Conservation (phyloP, 2,888 invertebrate genomes). For the Chesias legatella region DNA sequence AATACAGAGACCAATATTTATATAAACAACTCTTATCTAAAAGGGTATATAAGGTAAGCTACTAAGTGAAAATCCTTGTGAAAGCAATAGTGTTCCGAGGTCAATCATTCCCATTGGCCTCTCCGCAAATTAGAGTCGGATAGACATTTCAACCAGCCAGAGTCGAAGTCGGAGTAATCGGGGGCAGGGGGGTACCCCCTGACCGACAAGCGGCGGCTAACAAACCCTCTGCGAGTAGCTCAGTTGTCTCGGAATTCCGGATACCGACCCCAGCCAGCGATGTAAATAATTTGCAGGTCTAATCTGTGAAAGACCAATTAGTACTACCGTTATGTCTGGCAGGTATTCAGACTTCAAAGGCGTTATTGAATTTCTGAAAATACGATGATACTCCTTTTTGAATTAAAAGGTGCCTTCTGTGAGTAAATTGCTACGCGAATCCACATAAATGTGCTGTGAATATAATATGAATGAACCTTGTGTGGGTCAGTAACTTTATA, state of each 20-base stretch:
- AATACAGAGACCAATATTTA: conserved; percentile 1
- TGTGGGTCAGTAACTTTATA: conserved; percentile 35
- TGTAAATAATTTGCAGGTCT: conserved; percentile 52
- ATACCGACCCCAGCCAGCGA: conserved; percentile 49
- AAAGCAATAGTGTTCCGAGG: conserved; percentile 47
- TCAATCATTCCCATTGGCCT: conserved; percentile 46
- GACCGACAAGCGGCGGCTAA: conserved; percentile 55
- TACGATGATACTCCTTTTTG: not conserved
- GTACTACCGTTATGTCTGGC: conserved; percentile 20
- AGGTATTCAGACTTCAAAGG: conserved; percentile 21
- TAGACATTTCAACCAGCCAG: conserved; percentile 59
- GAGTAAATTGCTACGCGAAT: conserved; percentile 26
- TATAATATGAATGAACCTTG: conserved; percentile 35
- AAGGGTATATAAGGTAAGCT: conserved; percentile 31
- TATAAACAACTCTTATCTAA: conserved; percentile 28
- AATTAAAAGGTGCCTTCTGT: conserved; percentile 3
- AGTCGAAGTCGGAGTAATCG: conserved; percentile 24
- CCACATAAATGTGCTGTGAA: conserved; percentile 29
- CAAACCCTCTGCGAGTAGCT: conserved; percentile 60
- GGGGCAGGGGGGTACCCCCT: conserved; percentile 40
- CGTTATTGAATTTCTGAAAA: conserved; percentile 14
- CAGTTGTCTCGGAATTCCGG: conserved; percentile 58
- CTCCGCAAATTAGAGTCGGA: conserved; percentile 62
- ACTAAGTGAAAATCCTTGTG: conserved; percentile 39
- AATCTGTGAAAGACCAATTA: conserved; percentile 29